Evolutionary conservation across 2,888 invertebrate species (phyloP).

Genomic region (Poecilobothrus nobilitatus): DNA sequence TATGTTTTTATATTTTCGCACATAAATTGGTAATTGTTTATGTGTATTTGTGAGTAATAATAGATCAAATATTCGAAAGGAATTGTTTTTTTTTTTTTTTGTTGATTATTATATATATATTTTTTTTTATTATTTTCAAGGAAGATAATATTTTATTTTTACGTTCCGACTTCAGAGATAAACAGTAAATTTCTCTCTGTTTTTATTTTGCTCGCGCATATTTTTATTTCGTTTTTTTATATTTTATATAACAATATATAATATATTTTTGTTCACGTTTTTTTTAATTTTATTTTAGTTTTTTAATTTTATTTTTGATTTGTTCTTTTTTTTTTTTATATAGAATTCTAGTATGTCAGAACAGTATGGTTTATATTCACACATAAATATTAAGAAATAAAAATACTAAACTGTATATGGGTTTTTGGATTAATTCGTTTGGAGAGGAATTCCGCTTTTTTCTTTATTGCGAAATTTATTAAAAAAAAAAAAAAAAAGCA

Average conservation of each 20-base stretch:
- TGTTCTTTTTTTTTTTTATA: not conserved
- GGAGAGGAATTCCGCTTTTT: too few species aligned
- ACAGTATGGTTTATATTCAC: not conserved
- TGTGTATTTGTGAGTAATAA: conserved; percentile 1
- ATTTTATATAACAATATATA: too few species aligned
- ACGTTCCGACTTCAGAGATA: not conserved
- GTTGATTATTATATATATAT: too few species aligned
- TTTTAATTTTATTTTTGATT: not conserved
- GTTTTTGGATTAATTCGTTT: too few species aligned
- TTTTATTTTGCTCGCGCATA: not conserved
- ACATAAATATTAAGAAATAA: not conserved
- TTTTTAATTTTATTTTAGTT: not conserved
- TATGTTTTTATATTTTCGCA: not conserved
- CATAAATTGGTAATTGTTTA: not conserved
- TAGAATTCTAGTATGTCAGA: not conserved
- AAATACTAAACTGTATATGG: too few species aligned
- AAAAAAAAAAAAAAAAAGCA: too few species aligned
- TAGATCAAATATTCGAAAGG: conserved; percentile 1
- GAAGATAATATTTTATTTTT: conserved; percentile 5
- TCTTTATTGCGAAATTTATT: too few species aligned
- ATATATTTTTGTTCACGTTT: not conserved
- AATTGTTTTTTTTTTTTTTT: not conserved
- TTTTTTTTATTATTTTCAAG: too few species aligned
- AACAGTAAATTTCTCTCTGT: not conserved
- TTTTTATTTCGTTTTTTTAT: not conserved